A percentile compares a stretch with the other conserved stretches of the same genome.
phyloP scores from a whole-genome alignment of 2,797 vertebrate species.

The Brachyrhaphis roseni region DNA sequence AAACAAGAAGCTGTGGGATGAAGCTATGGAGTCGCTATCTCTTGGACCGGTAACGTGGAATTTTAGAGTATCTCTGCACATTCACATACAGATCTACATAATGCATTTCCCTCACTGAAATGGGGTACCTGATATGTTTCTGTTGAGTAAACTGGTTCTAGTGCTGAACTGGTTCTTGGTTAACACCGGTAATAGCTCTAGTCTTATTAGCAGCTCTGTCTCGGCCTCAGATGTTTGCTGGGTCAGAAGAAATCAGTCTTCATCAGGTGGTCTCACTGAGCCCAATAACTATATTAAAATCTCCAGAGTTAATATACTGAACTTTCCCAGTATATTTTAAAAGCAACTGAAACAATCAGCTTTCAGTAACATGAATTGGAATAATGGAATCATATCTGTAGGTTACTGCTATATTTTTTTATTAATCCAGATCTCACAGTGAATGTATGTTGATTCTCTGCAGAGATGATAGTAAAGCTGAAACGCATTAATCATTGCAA shows the following conservation, averaged over 20 bases:
- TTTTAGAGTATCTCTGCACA: not conserved
- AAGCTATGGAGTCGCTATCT: slow-evolving; percentile 88
- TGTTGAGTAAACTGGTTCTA: not conserved
- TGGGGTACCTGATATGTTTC: not conserved
- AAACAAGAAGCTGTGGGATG: slow-evolving; percentile 94
- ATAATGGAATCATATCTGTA: not conserved
- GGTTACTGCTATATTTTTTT: not conserved
- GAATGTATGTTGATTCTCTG: not conserved
- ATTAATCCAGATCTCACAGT: not conserved
- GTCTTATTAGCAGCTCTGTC: not conserved
- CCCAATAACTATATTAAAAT: not conserved
- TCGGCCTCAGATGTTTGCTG: not conserved
- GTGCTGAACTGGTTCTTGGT: not conserved
- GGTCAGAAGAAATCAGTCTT: not conserved
- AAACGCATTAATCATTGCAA: too few species aligned
- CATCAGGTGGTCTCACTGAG: not conserved
- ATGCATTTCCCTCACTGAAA: not conserved
- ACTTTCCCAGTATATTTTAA: not conserved
- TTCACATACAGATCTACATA: not conserved
- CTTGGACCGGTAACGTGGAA: slow-evolving; percentile 86
- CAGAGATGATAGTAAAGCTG: too few species aligned
- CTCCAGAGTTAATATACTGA: not conserved
- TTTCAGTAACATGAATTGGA: not conserved
- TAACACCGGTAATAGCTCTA: not conserved
- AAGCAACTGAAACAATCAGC: not conserved